Conservation (phyloP, 2,113 vertebrate species). For the Motacilla tschutschensis region DNA sequence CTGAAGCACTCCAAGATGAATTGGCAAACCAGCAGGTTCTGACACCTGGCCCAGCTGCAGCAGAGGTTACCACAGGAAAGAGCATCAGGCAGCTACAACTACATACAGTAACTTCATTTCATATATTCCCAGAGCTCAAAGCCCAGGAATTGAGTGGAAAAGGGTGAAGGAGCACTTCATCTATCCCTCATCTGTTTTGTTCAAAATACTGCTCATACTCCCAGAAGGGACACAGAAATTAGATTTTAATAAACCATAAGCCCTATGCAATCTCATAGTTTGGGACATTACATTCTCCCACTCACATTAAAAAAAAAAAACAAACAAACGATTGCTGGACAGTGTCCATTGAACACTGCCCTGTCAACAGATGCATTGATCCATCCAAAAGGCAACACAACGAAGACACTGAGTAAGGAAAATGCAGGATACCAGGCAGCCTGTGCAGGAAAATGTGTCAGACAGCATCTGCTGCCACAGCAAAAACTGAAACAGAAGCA, state of each 20-base stretch:
- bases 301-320: not conserved
- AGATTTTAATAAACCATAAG: not conserved
- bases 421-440: not conserved
- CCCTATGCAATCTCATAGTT: not conserved
- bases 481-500: constrained; percentile 21
- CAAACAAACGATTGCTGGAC: not conserved
- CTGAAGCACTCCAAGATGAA: not conserved
- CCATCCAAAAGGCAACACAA: not conserved
- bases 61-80: not conserved
- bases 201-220: not conserved
- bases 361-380: not conserved
- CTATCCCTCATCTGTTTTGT: not conserved
- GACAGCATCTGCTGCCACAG: not conserved
- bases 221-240: not conserved
- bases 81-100: not conserved
- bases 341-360: fast-evolving
- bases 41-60: not conserved
- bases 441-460: not conserved
- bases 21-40: not conserved
- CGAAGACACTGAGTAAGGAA: not conserved
- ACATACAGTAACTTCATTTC: not conserved
- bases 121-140: not conserved
- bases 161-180: not conserved
- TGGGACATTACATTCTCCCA: not conserved
- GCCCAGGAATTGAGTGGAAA: not conserved